These are phyloP conservation scores for Falco berigora DNA, from an alignment of 2,797 vertebrate species.

Conservation along the genomic window DNA sequence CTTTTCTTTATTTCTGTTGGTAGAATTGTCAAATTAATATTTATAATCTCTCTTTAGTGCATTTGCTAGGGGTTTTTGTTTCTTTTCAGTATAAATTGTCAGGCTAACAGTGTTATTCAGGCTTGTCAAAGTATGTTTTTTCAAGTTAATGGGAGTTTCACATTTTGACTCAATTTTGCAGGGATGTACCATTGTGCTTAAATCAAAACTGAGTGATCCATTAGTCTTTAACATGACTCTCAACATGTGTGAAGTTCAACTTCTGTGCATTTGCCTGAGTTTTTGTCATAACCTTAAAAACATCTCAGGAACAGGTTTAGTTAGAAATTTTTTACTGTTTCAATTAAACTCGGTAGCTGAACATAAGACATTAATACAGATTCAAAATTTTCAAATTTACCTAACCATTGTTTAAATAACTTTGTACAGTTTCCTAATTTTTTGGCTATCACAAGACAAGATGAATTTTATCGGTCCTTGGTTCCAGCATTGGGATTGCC, in stretches of 20 bases:
- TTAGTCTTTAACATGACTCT: background rate
- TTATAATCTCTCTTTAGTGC: background rate
- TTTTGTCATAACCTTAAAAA: background rate
- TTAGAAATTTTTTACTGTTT: background rate
- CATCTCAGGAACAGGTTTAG: background rate
- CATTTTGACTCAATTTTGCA: background rate
- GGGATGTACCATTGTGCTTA: background rate
- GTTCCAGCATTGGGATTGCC: background rate
- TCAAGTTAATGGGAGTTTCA: background rate
- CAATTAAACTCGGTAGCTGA: background rate
- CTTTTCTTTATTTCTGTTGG: conserved; percentile 2
- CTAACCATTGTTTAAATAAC: background rate
- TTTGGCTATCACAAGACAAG: background rate
- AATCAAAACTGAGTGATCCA: background rate
- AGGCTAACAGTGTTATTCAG: background rate
- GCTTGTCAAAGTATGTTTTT: background rate
- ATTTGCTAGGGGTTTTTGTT: background rate
- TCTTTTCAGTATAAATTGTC: background rate
- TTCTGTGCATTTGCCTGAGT: background rate
- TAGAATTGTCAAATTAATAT: conserved; percentile 34
- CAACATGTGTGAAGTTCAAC: background rate
- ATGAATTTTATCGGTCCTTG: background rate
- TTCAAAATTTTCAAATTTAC: background rate
- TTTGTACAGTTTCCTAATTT: background rate
- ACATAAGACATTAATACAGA: background rate